Evolutionary conservation across 1,140 invertebrate species (phyloP), one percentile per base, ranked within the genome.

Genomic region (Phymastichus coffea): DNA sequence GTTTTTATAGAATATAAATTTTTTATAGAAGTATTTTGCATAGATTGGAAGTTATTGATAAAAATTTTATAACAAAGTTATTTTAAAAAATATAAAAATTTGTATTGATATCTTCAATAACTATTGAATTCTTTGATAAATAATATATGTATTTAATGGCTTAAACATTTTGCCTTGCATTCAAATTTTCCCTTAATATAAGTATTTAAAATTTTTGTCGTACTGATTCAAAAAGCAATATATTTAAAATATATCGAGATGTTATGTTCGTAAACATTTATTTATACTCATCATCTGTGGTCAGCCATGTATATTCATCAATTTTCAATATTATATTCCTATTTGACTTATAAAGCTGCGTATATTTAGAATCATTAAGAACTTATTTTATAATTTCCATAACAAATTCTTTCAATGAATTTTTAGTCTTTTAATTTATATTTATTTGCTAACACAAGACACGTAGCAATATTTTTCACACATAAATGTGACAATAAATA

Each of bases 361-460:
- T 53, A 10, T 53, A 53, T 25, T 19, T 53, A 22, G 49, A 53
- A 15, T 53, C 49, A n/a, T 41, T 53, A 17, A 53, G 38, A 10
- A 53, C 49, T 26, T 53, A 20, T 25, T 53, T 53, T 14, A 53
- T 53, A 17, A 40, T 53, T 7, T 53, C 49, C 26, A 14, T 53
- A 10, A 53, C 37, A 40, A 40, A 53, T 40, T 53, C 35, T 41
- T 53, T 53, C 6, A 53, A n/a, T 9, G 33, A 14, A 26, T 14
- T 41, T 53, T 53, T 53, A 8, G 40, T 53, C 49, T 9, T 40
- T 53, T 17, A 53, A 22, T 40, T 53, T 53, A 28, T 53, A 53
- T 9, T 53, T 53, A 17, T 53, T 35, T n/a, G 49, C 49, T 40
- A 53, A 26, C 7, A 22, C 25, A 10, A 53, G 23, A 40, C n/a